These are phyloP conservation scores for Eustalomyia histrio DNA, from an alignment of 2,888 invertebrate genomes.

Conservation along the genomic window DNA sequence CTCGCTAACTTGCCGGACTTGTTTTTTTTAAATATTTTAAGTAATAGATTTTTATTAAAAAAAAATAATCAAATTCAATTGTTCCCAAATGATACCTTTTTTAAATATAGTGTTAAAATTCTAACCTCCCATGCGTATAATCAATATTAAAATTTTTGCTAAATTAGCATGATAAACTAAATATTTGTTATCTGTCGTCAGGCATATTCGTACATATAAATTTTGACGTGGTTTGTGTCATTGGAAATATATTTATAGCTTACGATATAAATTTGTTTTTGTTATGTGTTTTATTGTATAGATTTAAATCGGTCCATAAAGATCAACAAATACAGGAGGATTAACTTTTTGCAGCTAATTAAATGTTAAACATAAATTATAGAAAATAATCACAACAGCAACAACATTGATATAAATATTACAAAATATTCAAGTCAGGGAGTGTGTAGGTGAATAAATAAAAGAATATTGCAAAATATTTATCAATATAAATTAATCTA, in stretches of 20 bases:
- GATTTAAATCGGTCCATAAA: not conserved
- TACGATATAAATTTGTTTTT: constrained; percentile 18
- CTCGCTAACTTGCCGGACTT: no score
- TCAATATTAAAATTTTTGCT: not conserved
- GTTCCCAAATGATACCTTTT: no score
- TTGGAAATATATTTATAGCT: constrained; percentile 40
- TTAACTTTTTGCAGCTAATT: constrained; percentile 68
- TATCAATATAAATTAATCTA: not conserved
- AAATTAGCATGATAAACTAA: not conserved
- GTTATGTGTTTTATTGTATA: not conserved
- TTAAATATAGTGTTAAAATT: no score
- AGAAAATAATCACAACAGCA: constrained; percentile 64
- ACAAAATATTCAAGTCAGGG: not conserved
- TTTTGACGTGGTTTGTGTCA: constrained; percentile 17
- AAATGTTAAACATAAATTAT: constrained; percentile 73
- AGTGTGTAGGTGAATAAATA: not conserved
- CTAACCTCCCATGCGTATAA: not conserved
- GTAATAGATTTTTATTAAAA: no score
- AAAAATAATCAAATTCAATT: no score
- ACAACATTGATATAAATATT: not conserved
- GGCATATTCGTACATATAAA: constrained; percentile 1
- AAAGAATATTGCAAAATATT: not conserved
- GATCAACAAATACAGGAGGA: constrained; percentile 13
- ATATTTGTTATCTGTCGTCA: constrained; percentile 31
- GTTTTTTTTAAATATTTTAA: no score